Conservation (phyloP, 2,888 invertebrate genomes). For the Callimorpha dominula region DNA sequence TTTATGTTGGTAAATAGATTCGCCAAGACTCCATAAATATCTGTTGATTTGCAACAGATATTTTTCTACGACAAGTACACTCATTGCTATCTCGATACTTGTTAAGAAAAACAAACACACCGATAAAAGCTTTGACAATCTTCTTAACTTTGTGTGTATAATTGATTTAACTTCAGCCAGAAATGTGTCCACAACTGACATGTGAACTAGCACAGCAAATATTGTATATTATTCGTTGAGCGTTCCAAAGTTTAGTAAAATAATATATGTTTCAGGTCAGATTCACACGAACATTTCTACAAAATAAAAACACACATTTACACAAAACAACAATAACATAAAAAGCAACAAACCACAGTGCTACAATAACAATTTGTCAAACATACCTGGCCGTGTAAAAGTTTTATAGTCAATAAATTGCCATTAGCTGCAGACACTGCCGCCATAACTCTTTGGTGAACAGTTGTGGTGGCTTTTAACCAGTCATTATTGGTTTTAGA, state of each 20-base stretch:
- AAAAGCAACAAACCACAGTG: slow-evolving; percentile 31
- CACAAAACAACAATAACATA: slow-evolving; percentile 36
- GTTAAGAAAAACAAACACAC: not conserved
- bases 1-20: too few species aligned
- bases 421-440: slow-evolving; percentile 63
- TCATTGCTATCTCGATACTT: too few species aligned
- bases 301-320: slow-evolving; percentile 9
- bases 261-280: not conserved
- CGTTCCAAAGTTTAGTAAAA: not conserved
- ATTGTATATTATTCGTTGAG: not conserved
- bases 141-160: not conserved
- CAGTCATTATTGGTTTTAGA: slow-evolving; percentile 69
- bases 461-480: slow-evolving; percentile 66
- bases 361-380: slow-evolving; percentile 45
- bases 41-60: too few species aligned
- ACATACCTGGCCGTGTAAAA: slow-evolving; percentile 56
- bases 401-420: slow-evolving; percentile 71
- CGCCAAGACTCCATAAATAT: too few species aligned
- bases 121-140: not conserved
- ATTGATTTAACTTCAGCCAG: not conserved
- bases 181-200: not conserved
- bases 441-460: slow-evolving; percentile 63
- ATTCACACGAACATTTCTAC: not conserved
- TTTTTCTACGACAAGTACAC: too few species aligned
- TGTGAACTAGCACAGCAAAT: not conserved